Base-by-base conservation (phyloP, 92 coral and sea anemone genomes). In the Heteractis magnifica region DNA sequence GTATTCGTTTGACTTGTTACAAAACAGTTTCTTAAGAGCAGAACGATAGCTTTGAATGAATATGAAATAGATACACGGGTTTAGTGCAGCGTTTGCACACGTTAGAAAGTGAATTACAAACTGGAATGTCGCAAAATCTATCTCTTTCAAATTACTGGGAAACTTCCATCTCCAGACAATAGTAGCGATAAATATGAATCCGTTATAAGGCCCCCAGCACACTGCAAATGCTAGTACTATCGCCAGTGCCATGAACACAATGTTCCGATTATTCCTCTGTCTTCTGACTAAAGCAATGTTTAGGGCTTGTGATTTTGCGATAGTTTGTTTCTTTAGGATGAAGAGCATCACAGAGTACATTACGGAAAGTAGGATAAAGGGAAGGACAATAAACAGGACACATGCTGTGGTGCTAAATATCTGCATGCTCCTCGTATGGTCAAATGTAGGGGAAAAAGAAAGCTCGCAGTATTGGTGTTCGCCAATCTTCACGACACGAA, bases 171-270 rank as follows among this genome's bases (percentile, higher is more conserved):
- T 16, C 88, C 88, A 85, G 10, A 85, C 79, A 4, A 85, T 65
- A 0, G 83, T 85, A 0, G 73, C 70, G 44, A 85, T 53, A 73
- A 85, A 85, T 4, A 85, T 8, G 23, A 85, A 85, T 7, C 83
- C 83, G 21, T 85, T 85, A 48, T 85, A 85, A 55, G 88, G 88
- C 8, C 88, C 88, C 88, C 88, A 85, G 73, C 88, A 85, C 4
- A 78, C 23, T 5, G 83, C 88, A 56, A 85, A 85, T 6, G 56
- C 83, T 16, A 78, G 14, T 2, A 85, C 88, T 23, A 85, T 85
- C 21, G 83, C 88, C 6, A 85, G 53, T 20, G 88, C 88, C 88
- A 85, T 85, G 56, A 85, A 77, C 8, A 85, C 78, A 9, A 85
- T 71, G 19, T 85, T 85, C 16, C 88, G 83, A 34, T 85, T 85